Conservation (phyloP, 2,113 vertebrate species). For the Rynchops niger region DNA sequence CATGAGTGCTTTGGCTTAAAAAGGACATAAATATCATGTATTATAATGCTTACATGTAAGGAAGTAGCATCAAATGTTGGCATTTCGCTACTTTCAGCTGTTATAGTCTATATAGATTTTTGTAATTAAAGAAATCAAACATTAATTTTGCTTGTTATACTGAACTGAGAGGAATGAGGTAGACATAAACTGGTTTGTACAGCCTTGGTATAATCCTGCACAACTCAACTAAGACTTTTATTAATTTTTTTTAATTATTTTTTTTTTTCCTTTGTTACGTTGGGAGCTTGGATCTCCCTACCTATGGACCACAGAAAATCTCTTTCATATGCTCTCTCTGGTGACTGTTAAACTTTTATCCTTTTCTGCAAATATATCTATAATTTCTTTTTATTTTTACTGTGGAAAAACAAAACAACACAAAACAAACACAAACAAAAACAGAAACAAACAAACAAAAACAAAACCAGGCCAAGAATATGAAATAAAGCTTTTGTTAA, state of each 20-base stretch:
- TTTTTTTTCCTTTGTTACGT: accelerated
- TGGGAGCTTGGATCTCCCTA: neutral
- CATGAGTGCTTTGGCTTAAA: neutral
- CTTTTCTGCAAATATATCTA: neutral
- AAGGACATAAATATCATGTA: neutral
- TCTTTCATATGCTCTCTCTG: neutral
- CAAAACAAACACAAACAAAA: too few relatives aligned
- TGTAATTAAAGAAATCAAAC: neutral
- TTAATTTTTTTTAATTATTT: neutral
- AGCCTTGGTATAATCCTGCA: neutral
- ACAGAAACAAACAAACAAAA: too few relatives aligned
- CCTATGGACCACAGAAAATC: neutral
- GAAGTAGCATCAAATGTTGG: neutral
- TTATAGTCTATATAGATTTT: neutral
- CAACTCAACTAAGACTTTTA: neutral
- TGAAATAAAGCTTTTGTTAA: neutral
- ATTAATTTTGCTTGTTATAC: neutral
- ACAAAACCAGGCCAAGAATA: neutral
- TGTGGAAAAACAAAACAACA: neutral
- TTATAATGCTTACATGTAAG: neutral
- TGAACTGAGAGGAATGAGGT: neutral
- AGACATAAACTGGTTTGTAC: neutral
- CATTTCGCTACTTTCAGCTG: neutral
- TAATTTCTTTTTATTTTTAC: neutral
- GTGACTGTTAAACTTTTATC: neutral